Evolutionary conservation across 2,113 vertebrate genomes (phyloP).

Genomic region (Macquaria australasica): DNA sequence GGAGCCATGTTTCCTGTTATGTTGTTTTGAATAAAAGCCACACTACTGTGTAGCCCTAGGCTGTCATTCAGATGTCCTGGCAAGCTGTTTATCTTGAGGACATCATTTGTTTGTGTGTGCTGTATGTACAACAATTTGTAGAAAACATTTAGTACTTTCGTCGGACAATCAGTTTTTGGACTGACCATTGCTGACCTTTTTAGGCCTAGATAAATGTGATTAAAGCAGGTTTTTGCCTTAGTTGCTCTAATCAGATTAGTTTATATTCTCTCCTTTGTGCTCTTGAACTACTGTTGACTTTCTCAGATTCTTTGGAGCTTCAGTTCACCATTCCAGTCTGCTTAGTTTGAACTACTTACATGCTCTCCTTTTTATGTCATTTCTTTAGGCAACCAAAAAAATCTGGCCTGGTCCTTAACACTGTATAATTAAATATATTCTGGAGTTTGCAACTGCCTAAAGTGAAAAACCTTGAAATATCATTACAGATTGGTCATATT

Average conservation of each 20-base stretch:
- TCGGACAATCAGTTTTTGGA: background rate
- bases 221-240: background rate
- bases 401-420: background rate
- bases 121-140: background rate
- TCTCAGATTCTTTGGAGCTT: background rate
- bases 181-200: background rate
- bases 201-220: background rate
- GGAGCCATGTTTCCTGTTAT: background rate
- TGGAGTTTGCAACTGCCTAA: background rate
- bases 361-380: background rate
- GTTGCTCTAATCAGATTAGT: background rate
- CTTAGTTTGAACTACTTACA: background rate
- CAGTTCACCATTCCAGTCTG: background rate
- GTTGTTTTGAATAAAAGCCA: slow-evolving; percentile 29
- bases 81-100: background rate
- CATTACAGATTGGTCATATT: background rate
- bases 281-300: background rate
- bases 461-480: background rate
- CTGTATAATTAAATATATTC: background rate
- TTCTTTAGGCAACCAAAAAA: background rate
- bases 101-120: background rate
- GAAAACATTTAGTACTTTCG: background rate
- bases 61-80: background rate
- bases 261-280: background rate
- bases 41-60: slow-evolving; percentile 12